Evolutionary conservation across 2,113 vertebrate species (phyloP).

Genomic region (Phyllostomus hastatus): DNA sequence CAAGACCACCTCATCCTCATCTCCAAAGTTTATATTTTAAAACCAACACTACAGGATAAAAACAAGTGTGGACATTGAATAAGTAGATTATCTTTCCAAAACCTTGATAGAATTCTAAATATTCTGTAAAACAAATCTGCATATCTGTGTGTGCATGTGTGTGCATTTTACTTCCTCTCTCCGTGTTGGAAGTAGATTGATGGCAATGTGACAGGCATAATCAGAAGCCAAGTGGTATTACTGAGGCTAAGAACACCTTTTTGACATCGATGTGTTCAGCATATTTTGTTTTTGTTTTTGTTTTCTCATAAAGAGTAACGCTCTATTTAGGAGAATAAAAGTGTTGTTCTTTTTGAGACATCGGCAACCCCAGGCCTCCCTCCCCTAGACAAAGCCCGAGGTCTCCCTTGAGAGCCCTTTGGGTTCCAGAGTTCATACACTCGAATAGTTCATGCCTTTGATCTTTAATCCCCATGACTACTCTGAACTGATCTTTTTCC

Average conservation of each 20-base stretch:
- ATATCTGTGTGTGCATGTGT: background rate
- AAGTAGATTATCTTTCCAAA: slow-evolving; percentile 33
- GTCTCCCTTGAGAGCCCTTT: background rate
- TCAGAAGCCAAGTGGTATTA: slow-evolving; percentile 5
- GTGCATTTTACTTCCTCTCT: background rate
- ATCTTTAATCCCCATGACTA: background rate
- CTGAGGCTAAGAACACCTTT: background rate
- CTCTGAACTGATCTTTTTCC: background rate
- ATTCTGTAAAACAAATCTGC: background rate
- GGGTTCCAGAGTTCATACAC: background rate
- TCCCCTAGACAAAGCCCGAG: background rate
- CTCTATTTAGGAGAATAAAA: background rate
- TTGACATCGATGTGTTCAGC: background rate
- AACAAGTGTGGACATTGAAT: slow-evolving; percentile 43
- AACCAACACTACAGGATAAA: background rate
- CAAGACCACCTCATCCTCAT: slow-evolving; percentile 33
- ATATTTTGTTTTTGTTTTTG: background rate
- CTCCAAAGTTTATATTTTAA: slow-evolving; percentile 53
- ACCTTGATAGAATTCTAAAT: slow-evolving; percentile 10
- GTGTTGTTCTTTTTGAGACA: background rate
- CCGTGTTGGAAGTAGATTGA: background rate
- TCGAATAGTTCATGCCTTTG: background rate
- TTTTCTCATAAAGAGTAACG: background rate
- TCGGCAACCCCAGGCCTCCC: background rate
- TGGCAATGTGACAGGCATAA: background rate